Base-by-base conservation (phyloP, 1,140 invertebrate genomes). In the Ectropis grisescens region DNA sequence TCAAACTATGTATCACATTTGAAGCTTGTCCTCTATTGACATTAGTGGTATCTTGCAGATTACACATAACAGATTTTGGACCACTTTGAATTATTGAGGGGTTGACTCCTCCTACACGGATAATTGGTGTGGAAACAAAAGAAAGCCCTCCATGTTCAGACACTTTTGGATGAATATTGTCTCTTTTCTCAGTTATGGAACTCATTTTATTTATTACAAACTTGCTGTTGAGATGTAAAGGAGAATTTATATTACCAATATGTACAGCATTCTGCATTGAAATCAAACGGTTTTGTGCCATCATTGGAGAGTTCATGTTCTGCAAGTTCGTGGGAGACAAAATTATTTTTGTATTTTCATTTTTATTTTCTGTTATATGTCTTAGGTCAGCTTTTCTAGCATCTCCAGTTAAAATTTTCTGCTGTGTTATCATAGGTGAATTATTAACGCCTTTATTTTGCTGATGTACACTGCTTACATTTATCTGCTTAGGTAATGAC, bases 401-500 rank as follows among this genome's bases (percentile, higher is more conserved):
- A 13, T 82, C 80, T 26, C 33, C 46, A 11, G 62, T 31, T 16
- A 66, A 47, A 15, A 58, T 47, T 49, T 79, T 79, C 10, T 62
- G 61, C 27, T 70, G 68, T 36, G 70, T 60, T 2, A 76, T 48
- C 8, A 70, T 32, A 1, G 58, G 39, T 16, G 65, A 39, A 40
- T 51, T 47, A 41, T 39, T 64, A 1, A 59, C 37, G 13, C 30
- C 34, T 54, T 79, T 82, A 37, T 62, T 69, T 58, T 85, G 83
- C 37, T 80, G 82, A 14, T 85, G 46, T 29, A 85, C 51, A 38
- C 81, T 85, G 22, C 71, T 82, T 1, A 69, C 37, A 66, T 71
- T 82, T n/a, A 84, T 36, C 37, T 85, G 80, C 69, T 87, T 87
- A 2, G 85, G 74, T 37, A 84, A 82, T 8, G 82, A 75, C 19